A percentile compares a stretch with the other conserved stretches of the same genome.
These are phyloP conservation scores for Malurus leucopterus DNA, from an alignment of 2,797 vertebrate species.

Conservation along the genomic window DNA sequence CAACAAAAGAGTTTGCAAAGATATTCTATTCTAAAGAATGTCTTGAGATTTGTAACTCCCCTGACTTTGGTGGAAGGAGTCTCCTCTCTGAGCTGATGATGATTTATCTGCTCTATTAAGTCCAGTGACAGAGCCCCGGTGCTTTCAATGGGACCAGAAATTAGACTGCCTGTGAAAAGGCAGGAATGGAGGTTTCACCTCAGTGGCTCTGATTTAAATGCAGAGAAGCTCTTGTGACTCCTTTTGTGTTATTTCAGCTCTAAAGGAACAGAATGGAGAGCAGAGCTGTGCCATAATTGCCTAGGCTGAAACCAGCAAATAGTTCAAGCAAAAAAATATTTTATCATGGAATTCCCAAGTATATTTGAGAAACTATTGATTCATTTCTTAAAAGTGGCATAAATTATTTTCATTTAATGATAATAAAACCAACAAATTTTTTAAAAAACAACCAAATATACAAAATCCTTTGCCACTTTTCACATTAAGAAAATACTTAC, in stretches of 20 bases:
- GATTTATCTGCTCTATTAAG: constrained; percentile 37
- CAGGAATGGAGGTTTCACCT: constrained; percentile 5
- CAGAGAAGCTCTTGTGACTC: background rate
- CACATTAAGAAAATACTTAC: background rate
- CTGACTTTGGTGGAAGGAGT: background rate
- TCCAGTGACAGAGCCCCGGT: fast-evolving
- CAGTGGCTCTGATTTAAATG: constrained; percentile 16
- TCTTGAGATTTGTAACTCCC: background rate
- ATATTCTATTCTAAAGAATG: background rate
- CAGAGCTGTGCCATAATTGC: background rate
- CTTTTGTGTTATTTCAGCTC: constrained; percentile 5
- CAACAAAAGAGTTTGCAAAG: background rate
- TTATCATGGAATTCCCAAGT: background rate
- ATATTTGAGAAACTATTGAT: background rate
- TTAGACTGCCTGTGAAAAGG: background rate
- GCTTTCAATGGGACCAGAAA: constrained; percentile 20
- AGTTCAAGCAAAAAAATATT: background rate
- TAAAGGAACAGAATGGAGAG: background rate
- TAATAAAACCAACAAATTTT: background rate
- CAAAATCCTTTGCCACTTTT: background rate
- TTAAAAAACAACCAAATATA: too few species aligned
- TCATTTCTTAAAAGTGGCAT: background rate
- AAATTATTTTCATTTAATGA: background rate
- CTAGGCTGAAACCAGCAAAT: background rate
- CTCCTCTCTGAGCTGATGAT: background rate